These are phyloP conservation scores for Oryctes rhinoceros DNA, from an alignment of 1,140 invertebrate genomes.

Conservation along the genomic window DNA sequence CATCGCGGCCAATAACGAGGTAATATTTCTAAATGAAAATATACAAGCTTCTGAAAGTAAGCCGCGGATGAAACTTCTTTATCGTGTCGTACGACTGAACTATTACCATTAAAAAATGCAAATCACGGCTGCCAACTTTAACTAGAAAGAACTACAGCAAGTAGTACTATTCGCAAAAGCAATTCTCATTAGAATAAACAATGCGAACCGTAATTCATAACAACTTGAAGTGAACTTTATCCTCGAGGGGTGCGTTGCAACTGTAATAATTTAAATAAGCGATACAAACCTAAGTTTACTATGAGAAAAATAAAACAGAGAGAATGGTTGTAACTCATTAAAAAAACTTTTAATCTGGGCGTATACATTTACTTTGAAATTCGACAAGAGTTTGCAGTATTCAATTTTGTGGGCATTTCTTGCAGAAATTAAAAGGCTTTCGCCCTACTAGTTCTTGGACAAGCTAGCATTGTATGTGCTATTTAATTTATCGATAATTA, in stretches of 20 bases:
- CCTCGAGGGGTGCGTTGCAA: neutral
- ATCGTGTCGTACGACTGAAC: too few species aligned
- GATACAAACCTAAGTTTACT: neutral
- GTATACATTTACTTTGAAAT: neutral
- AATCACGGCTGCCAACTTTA: neutral
- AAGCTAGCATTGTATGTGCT: too few species aligned
- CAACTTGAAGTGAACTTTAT: conserved; percentile 9
- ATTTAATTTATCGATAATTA: too few species aligned
- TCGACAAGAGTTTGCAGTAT: neutral
- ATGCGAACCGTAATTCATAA: neutral
- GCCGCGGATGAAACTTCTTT: too few species aligned
- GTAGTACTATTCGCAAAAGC: neutral
- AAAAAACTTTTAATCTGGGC: neutral
- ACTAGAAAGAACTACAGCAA: neutral
- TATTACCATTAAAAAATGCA: too few species aligned
- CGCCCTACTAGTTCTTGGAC: too few species aligned
- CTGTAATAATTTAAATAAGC: conserved; percentile 5
- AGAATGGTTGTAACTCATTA: neutral
- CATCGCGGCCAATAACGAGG: too few species aligned
- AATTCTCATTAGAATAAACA: neutral
- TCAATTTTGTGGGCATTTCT: too few species aligned
- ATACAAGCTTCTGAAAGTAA: too few species aligned
- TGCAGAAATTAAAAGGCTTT: too few species aligned
- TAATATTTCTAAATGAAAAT: too few species aligned
- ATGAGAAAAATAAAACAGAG: neutral